Evolutionary conservation across 2,113 vertebrate genomes (phyloP), one percentile per base, ranked within the genome.

Genomic region (Arvicanthis niloticus): DNA sequence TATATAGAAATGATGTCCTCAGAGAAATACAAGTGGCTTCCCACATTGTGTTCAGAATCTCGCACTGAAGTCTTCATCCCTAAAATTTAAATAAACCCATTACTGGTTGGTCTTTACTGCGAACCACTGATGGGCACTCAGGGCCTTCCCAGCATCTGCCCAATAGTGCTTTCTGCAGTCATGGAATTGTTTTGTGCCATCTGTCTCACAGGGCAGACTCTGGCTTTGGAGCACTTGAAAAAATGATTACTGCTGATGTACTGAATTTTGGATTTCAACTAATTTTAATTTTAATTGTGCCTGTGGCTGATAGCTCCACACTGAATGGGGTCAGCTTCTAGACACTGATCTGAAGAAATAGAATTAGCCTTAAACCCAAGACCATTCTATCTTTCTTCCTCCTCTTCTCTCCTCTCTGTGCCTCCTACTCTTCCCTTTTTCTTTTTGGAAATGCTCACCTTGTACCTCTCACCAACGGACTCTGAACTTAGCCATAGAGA

Each of bases 231-330:
- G 24, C 17, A 51, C 45, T 95, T 92, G 62, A 84, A 73, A 73
- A 82, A 87, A 80, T 16, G 37, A 65, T 34, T 82, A 77, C 17
- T 88, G 58, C 15, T 80, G 37, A 76, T 34, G 31, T 37, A 68
- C 13, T 86, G 40, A 92, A 67, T 22, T 96, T 85, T 88, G 58
- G 34, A 75, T 96, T 96, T 93, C 34, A 95, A 31, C 88, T 89
- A 42, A 75, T 88, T 95, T 96, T 53, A 75, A 97, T 51, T 91
- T 97, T 87, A 86, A 78, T 96, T 85, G 65, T 81, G 77, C 16
- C 58, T 45, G 11, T 85, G n/a, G 13, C 22, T 91, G 19, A 73
- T 2, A n/a, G 31, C 72, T 73, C 60, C 19, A 7, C 15, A 16
- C 4, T 51, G 21, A 62, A 75, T 3, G 78, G 90, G 88, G 51